phyloP scores from a whole-genome alignment of 2,113 vertebrate species.

The Stegostoma tigrinum region DNA sequence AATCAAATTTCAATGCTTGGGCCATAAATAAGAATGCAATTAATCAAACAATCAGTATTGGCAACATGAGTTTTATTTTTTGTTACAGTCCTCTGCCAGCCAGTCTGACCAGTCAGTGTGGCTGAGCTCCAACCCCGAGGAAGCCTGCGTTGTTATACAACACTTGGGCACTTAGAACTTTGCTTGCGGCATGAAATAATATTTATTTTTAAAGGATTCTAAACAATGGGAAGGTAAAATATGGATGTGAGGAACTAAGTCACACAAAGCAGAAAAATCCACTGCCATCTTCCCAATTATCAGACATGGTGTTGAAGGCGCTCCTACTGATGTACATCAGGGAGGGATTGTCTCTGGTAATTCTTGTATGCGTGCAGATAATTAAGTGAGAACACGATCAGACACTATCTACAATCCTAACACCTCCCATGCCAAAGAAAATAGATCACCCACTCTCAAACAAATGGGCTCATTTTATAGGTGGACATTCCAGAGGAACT shows the following conservation, averaged over 20 bases:
- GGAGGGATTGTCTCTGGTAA: not conserved
- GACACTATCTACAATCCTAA: not conserved
- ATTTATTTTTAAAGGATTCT: not conserved
- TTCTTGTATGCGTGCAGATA: not conserved
- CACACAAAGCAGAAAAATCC: not conserved
- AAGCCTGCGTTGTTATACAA: not conserved
- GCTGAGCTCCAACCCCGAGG: not conserved
- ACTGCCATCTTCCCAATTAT: not conserved
- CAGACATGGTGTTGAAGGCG: not conserved
- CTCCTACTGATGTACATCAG: not conserved
- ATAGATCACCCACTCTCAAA: not conserved
- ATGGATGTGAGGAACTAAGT: not conserved
- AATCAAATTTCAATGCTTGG: not conserved
- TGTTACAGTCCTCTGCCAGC: not conserved
- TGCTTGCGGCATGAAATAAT: not conserved
- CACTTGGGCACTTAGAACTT: not conserved
- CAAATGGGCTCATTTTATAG: too few relatives aligned
- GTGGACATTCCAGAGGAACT: too few relatives aligned
- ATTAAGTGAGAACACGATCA: not conserved
- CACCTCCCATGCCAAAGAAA: not conserved
- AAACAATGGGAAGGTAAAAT: not conserved
- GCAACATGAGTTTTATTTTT: not conserved
- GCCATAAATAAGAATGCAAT: not conserved
- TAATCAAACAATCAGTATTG: not conserved
- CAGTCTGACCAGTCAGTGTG: not conserved